phyloP scores from a whole-genome alignment of 2,888 invertebrate genomes.

The Sesia bembeciformis region DNA sequence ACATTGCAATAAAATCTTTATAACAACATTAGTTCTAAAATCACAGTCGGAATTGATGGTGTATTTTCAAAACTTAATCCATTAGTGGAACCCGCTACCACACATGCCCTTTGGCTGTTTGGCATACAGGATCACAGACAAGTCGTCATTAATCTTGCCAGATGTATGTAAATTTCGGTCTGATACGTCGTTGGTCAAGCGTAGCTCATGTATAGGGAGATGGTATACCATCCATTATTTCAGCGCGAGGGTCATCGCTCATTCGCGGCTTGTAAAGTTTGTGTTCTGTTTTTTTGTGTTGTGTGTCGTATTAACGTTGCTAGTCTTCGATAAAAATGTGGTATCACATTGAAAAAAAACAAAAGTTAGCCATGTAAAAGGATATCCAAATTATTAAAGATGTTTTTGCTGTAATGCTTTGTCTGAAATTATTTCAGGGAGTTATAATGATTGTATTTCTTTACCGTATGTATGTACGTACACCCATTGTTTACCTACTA shows the following conservation, averaged over 20 bases:
- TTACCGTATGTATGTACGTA: too few species aligned
- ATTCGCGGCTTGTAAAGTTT: conserved; percentile 20
- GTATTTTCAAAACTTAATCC: conserved; percentile 16
- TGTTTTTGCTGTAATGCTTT: too few species aligned
- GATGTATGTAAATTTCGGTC: conserved; percentile 54
- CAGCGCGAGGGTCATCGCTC: conserved; percentile 22
- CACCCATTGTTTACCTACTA: too few species aligned
- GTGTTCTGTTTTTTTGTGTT: conserved; percentile 5
- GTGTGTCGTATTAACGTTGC: too few species aligned
- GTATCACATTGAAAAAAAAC: too few species aligned
- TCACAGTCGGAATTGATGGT: conserved; percentile 3
- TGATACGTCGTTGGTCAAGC: conserved; percentile 56
- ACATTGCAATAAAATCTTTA: conserved; percentile 5
- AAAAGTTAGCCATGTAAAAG: too few species aligned
- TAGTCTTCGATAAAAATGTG: too few species aligned
- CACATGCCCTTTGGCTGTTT: conserved; percentile 9
- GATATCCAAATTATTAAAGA: too few species aligned
- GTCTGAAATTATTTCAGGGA: too few species aligned
- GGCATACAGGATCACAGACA: conserved; percentile 34
- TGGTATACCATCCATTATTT: conserved; percentile 27
- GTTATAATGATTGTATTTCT: too few species aligned
- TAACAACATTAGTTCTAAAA: conserved; percentile 5
- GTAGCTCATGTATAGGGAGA: conserved; percentile 11
- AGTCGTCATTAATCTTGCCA: conserved; percentile 48
- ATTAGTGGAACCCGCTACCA: conserved; percentile 8